phyloP scores from a whole-genome alignment of 2,888 invertebrate genomes.

The Sinodicranocentrus sp. region DNA sequence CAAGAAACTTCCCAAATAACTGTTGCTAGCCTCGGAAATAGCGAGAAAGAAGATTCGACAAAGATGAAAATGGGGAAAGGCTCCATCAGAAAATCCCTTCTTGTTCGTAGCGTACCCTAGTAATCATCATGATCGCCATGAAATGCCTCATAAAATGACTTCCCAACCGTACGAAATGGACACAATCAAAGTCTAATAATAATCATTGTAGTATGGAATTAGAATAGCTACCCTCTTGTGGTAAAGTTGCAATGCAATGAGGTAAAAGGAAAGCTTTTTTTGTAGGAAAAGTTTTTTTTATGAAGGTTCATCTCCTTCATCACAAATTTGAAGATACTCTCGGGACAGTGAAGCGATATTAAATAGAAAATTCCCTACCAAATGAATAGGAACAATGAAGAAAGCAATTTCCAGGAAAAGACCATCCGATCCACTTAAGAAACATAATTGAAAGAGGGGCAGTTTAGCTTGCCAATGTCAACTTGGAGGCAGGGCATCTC shows the following conservation, averaged over 20 bases:
- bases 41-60: not conserved
- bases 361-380: not conserved
- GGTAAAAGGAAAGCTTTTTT: conserved; percentile 2
- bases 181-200: conserved; percentile 50
- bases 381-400: conserved; percentile 18
- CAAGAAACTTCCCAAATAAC: conserved; percentile 6
- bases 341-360: not conserved
- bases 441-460: conserved; percentile 7
- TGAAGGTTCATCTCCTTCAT: too few relatives aligned
- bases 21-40: conserved; percentile 28
- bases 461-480: not conserved
- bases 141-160: conserved; percentile 53
- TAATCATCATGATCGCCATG: conserved; percentile 3
- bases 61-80: not conserved
- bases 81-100: not conserved
- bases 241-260: too few relatives aligned
- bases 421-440: conserved; percentile 26
- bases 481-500: not conserved
- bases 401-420: conserved; percentile 25
- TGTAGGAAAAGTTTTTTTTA: too few relatives aligned
- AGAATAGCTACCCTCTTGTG: conserved; percentile 21
- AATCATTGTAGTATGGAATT: conserved; percentile 44
- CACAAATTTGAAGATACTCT: too few relatives aligned
- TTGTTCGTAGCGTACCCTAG: not conserved
- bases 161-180: conserved; percentile 39